phyloP scores from a whole-genome alignment of 2,113 vertebrate genomes.

The Okapia johnstoni region DNA sequence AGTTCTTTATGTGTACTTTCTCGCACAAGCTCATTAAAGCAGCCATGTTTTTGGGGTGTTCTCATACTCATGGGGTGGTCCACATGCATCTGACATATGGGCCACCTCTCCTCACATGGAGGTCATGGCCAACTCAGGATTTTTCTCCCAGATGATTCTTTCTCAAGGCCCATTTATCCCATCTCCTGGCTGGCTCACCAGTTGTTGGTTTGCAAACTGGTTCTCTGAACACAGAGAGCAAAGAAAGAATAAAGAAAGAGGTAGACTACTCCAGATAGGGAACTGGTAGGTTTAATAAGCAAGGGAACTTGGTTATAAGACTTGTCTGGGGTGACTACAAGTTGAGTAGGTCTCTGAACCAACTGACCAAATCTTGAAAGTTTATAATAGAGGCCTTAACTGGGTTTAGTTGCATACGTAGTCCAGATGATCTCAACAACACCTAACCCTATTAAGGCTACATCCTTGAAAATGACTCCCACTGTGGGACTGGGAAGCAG shows the following conservation, averaged over 20 bases:
- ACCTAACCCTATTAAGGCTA: neutral
- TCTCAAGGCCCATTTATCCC: neutral
- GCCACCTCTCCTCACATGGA: neutral
- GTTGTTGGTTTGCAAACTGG: neutral
- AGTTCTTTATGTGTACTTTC: neutral
- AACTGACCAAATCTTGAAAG: neutral
- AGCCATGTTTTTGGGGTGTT: neutral
- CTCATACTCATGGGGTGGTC: neutral
- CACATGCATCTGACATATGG: neutral
- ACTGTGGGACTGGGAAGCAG: neutral
- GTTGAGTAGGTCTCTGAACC: neutral
- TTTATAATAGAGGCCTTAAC: neutral
- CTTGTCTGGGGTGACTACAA: neutral
- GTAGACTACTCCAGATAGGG: neutral
- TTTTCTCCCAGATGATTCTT: neutral
- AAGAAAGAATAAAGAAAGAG: neutral
- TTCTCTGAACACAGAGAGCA: neutral
- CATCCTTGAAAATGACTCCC: neutral
- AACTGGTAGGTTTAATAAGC: neutral
- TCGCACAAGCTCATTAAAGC: neutral
- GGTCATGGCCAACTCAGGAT: neutral
- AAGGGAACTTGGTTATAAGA: neutral
- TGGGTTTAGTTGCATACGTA: neutral
- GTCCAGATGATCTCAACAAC: neutral
- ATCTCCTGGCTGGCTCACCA: neutral